Evolutionary conservation across 2,113 vertebrate genomes (phyloP).

Genomic region (Struthio camelus): DNA sequence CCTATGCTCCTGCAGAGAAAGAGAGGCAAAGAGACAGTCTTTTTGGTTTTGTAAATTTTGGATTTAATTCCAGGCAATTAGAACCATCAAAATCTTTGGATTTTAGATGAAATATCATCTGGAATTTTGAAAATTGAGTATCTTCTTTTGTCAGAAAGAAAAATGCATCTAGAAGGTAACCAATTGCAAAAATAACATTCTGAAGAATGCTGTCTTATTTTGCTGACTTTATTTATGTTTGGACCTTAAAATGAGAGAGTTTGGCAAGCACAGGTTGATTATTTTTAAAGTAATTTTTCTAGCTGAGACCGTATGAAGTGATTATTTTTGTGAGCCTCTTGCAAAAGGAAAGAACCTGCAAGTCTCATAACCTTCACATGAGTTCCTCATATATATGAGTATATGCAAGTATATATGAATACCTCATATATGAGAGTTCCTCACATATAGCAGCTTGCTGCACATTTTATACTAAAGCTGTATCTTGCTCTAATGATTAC

Average conservation of each 20-base stretch:
- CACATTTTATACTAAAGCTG: neutral
- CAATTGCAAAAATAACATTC: neutral
- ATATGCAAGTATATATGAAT: too few relatives aligned
- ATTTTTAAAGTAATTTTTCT: neutral
- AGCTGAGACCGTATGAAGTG: neutral
- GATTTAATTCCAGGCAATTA: neutral
- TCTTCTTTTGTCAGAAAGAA: neutral
- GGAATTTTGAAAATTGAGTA: neutral
- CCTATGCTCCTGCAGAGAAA: neutral
- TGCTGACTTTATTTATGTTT: neutral
- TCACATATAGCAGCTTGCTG: neutral
- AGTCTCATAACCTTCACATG: too few relatives aligned
- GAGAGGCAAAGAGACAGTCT: neutral
- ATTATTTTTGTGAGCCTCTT: neutral
- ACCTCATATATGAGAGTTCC: neutral
- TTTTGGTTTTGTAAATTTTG: neutral
- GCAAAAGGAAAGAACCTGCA: neutral
- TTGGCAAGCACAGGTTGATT: neutral
- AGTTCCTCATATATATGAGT: neutral
- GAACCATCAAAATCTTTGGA: neutral
- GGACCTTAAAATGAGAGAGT: neutral
- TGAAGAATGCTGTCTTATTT: neutral
- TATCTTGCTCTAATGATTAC: neutral
- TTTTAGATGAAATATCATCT: neutral
- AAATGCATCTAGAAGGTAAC: neutral